Evolutionary conservation across 2,797 vertebrate genomes (phyloP).

Genomic region (Spinus olivaceus): DNA sequence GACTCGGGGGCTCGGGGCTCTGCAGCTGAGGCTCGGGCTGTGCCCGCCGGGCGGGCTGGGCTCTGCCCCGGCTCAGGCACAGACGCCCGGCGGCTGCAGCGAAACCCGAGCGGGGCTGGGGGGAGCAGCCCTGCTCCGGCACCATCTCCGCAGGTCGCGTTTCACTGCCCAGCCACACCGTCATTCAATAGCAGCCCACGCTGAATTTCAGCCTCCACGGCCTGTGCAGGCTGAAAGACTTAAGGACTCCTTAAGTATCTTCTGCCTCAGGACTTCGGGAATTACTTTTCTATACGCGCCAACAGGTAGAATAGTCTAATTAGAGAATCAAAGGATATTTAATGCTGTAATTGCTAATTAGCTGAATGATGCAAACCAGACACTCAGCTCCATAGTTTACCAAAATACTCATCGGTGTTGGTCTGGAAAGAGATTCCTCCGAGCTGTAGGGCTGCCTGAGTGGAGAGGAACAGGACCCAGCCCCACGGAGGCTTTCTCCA

Average conservation of each 20-base stretch:
- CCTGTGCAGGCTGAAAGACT: neutral
- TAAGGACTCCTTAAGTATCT: neutral
- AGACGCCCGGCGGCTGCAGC: accelerated
- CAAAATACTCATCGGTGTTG: neutral
- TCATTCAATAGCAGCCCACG: neutral
- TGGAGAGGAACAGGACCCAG: neutral
- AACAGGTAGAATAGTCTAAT: neutral
- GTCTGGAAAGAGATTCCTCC: neutral
- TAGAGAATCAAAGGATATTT: neutral
- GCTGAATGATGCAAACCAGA: neutral
- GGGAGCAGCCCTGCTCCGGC: neutral
- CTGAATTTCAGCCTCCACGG: neutral
- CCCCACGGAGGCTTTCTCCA: neutral
- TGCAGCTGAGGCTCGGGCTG: too few species aligned
- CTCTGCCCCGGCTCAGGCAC: neutral
- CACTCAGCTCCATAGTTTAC: neutral
- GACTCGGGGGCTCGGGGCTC: neutral
- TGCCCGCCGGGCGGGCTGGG: neutral
- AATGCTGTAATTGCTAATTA: neutral
- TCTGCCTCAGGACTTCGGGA: neutral
- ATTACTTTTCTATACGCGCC: neutral
- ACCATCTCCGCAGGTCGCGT: neutral
- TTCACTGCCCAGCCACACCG: neutral
- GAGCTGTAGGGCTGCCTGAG: neutral
- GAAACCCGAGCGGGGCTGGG: neutral